A percentile compares a stretch with the other conserved stretches of the same genome.
Evolutionary conservation across 2,113 vertebrate species (phyloP).

Genomic region (Otocyon megalotis): DNA sequence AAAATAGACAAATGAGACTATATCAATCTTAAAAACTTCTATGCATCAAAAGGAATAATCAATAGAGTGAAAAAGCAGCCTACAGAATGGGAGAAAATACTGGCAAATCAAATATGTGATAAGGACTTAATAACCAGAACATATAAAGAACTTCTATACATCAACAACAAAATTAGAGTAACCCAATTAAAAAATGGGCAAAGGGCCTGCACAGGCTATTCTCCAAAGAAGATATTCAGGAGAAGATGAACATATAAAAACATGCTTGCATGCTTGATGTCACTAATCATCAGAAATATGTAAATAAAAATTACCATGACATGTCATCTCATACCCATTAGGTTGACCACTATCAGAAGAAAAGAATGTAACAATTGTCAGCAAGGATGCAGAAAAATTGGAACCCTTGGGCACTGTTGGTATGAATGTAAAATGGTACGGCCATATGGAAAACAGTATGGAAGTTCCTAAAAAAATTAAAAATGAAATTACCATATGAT

Average conservation of each 20-base stretch:
- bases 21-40: not conserved
- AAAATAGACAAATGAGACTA: not conserved
- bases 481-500: slow-evolving; percentile 2
- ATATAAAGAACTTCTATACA: not conserved
- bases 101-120: not conserved
- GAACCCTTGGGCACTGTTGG: not conserved
- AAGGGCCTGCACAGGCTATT: not conserved
- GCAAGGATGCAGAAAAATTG: not conserved
- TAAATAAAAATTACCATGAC: not conserved
- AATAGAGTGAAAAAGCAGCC: not conserved
- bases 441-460: not conserved
- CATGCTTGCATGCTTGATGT: not conserved
- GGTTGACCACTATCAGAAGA: not conserved
- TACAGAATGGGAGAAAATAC: not conserved
- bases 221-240: not conserved
- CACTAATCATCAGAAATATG: not conserved
- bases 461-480: not conserved
- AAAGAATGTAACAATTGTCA: not conserved
- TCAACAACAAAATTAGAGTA: not conserved
- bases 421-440: not conserved
- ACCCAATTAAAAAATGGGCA: not conserved
- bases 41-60: not conserved
- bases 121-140: not conserved
- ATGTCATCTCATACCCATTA: not conserved
- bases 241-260: not conserved